Percentiles rank a stretch among this genome's conserved stretches.
phyloP scores from a whole-genome alignment of 1,140 invertebrate genomes.

The Drosophila sturtevanti region DNA sequence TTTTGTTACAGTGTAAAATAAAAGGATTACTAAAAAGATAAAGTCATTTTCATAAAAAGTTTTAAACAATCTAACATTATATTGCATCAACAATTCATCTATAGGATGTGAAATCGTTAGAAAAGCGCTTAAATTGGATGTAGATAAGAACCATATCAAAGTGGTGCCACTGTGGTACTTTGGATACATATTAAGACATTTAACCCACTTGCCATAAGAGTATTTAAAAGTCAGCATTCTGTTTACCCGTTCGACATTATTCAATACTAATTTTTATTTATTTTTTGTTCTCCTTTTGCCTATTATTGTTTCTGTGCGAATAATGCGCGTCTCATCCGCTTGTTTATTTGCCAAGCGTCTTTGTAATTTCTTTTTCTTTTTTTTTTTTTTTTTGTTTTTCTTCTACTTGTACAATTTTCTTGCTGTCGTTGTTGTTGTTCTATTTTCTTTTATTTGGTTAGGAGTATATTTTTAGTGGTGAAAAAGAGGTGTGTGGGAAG shows the following conservation, averaged over 20 bases:
- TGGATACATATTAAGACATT: too few relatives aligned
- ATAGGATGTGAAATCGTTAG: too few relatives aligned
- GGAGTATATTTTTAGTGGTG: slow-evolving; percentile 36
- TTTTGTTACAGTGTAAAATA: too few relatives aligned
- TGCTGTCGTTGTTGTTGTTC: slow-evolving; percentile 22
- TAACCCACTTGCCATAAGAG: neutral
- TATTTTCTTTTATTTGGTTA: slow-evolving; percentile 9
- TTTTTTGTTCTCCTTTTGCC: slow-evolving; percentile 19
- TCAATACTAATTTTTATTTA: slow-evolving; percentile 32
- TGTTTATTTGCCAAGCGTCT: slow-evolving; percentile 45
- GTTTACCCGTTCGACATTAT: neutral
- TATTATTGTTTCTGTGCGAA: slow-evolving; percentile 41
- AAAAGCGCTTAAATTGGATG: too few relatives aligned
- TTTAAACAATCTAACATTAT: too few relatives aligned
- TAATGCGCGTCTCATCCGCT: slow-evolving; percentile 27
- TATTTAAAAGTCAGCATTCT: neutral
- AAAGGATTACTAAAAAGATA: too few relatives aligned
- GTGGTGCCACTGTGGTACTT: too few relatives aligned
- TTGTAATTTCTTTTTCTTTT: slow-evolving; percentile 28
- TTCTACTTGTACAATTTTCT: slow-evolving; percentile 16
- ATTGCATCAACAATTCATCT: too few relatives aligned
- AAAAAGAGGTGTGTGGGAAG: neutral
- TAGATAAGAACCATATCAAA: too few relatives aligned
- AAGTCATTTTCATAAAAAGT: too few relatives aligned
- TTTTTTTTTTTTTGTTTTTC: neutral